Evolutionary conservation across 2,797 vertebrate genomes (phyloP).

Genomic region (Picus viridis): DNA sequence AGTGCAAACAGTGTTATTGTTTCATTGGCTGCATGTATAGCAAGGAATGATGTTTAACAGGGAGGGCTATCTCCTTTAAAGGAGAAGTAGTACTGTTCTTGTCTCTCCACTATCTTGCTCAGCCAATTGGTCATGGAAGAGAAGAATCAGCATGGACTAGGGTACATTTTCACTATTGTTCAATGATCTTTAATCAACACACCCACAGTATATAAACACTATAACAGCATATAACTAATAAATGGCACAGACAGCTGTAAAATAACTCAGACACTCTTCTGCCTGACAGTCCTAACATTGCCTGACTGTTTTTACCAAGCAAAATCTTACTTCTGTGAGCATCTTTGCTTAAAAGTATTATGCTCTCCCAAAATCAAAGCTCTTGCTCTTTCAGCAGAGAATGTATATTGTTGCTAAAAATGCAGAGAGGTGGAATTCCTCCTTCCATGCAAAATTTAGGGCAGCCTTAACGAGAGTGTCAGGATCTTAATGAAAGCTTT

Average conservation of each 20-base stretch:
- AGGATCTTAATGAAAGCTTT: constrained; percentile 6
- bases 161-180: not conserved
- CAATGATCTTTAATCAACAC: not conserved
- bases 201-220: not conserved
- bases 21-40: not conserved
- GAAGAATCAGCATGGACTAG: not conserved
- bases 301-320: not conserved
- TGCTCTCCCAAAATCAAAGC: not conserved
- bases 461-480: not conserved
- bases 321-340: not conserved
- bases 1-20: not conserved
- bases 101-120: not conserved
- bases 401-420: not conserved
- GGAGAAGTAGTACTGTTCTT: not conserved
- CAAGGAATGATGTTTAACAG: not conserved
- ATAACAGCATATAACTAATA: not conserved
- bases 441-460: not conserved
- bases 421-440: not conserved
- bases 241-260: not conserved
- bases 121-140: not conserved
- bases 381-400: not conserved
- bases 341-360: not conserved
- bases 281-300: not conserved
- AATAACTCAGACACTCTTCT: not conserved
- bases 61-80: not conserved